Base-by-base conservation (phyloP, 2,888 invertebrate genomes). In the Papilio elwesi region DNA sequence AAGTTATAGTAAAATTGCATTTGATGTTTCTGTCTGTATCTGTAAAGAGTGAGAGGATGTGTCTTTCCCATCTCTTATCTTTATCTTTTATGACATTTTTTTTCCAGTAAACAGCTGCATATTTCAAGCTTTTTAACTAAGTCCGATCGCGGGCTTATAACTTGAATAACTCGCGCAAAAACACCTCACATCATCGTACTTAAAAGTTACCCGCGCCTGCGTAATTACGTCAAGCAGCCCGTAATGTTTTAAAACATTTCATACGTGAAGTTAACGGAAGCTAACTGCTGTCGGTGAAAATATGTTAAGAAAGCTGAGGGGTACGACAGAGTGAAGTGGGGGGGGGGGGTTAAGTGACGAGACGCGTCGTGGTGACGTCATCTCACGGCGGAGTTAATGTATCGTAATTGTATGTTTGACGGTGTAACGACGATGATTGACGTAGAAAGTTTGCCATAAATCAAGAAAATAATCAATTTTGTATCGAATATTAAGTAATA, bases 201-300 rank as follows among this genome's bases (percentile, higher is more conserved):
- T 85, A 85, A 83, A 83, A 88, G 83, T 86, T 85, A 82, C 75
- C 76, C 75, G 76, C 76, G 76, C 77, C 75, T 68, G 70, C 63
- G 76, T 90, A 90, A 90, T 90, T 90, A 83, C 82, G 87, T 90
- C 88, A 90, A 66, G 79, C 81, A 75, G 69, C 74, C 78, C 78
- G 83, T 87, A 89, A 90, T 87, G 83, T 90, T 89, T 89, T 87
- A 89, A 89, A 90, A 90, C 88, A 88, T 85, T 87, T 85, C 89
- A 87, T 89, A 86, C 82, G 87, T 73, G 79, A 83, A 85, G 86
- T 86, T 87, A 83, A 79, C 79, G 80, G 70, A 85, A 86, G 84
- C 85, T 88, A 85, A 79, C 53, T 79, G 83, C 83, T 78, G 81
- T 80, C 78, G 79, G 75, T 83, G 85, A 83, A 86, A 86, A 84